Evolutionary conservation across 2,113 vertebrate genomes (phyloP).

Genomic region (Uria aalge): DNA sequence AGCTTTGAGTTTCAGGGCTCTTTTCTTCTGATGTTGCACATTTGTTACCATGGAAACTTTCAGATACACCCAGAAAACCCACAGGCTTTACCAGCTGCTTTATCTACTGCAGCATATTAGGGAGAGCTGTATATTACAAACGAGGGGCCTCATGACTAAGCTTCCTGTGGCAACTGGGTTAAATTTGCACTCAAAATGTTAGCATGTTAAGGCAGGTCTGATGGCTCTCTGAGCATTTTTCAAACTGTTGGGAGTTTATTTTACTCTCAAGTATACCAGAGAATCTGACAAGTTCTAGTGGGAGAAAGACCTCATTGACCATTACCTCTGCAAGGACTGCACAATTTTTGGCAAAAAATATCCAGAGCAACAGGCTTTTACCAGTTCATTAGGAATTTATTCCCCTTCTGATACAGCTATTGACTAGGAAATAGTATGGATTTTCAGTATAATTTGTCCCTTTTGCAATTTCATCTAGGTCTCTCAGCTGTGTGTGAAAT

Average conservation of each 20-base stretch:
- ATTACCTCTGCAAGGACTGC: neutral
- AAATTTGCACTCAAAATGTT: neutral
- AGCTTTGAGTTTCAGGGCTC: neutral
- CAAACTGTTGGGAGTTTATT: neutral
- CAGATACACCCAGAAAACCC: neutral
- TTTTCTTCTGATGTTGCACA: neutral
- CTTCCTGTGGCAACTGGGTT: neutral
- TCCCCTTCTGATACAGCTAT: neutral
- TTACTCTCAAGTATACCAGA: neutral
- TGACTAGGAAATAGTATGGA: neutral
- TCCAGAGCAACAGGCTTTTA: neutral
- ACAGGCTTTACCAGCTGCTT: neutral
- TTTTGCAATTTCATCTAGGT: neutral
- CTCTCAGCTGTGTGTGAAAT: neutral
- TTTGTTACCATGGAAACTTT: conserved; percentile 4
- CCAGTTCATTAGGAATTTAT: neutral
- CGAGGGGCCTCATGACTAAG: neutral
- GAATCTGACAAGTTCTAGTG: neutral
- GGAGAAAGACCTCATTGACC: neutral
- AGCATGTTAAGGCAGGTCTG: neutral
- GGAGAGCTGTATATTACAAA: neutral
- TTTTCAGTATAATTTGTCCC: neutral
- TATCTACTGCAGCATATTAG: neutral
- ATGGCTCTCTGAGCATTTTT: neutral
- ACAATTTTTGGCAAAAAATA: neutral